Evolutionary conservation across 1,140 invertebrate genomes (phyloP).

Genomic region (Dolichoris vasculosae): DNA sequence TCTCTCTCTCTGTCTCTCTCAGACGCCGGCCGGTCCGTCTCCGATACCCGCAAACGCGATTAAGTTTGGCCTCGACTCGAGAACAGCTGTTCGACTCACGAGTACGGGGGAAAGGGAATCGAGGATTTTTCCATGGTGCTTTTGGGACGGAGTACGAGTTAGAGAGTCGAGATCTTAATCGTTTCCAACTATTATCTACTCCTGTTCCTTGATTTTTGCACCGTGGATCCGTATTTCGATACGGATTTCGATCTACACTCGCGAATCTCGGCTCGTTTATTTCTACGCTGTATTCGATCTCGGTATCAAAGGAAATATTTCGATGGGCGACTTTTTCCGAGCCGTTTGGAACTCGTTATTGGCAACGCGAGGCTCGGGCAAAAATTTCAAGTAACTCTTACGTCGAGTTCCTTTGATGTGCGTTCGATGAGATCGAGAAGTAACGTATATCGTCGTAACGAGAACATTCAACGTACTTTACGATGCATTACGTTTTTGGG

Average conservation of each 20-base stretch:
- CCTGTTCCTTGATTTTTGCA: no score
- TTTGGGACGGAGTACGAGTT: no score
- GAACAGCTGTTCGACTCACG: background rate
- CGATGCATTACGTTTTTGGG: background rate
- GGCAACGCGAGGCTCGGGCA: background rate
- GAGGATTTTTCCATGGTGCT: background rate
- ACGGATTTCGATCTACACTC: no score
- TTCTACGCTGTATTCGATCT: background rate
- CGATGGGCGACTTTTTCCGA: background rate
- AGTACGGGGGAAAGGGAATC: background rate
- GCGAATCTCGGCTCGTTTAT: no score
- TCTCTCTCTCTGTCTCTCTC: conserved; percentile 12
- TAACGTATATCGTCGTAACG: background rate
- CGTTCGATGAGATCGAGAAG: background rate
- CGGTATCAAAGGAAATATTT: background rate
- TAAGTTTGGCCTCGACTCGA: conserved; percentile 5
- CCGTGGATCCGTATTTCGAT: no score
- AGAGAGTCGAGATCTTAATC: no score
- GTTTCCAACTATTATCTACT: no score
- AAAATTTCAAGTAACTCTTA: background rate
- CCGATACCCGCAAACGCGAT: conserved; percentile 15
- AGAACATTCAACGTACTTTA: background rate
- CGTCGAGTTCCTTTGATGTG: background rate
- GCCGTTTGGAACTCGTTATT: background rate
- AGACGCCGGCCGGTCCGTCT: background rate